Evolutionary conservation across 2,888 invertebrate species (phyloP).

Genomic region (Trachelus tabidus): DNA sequence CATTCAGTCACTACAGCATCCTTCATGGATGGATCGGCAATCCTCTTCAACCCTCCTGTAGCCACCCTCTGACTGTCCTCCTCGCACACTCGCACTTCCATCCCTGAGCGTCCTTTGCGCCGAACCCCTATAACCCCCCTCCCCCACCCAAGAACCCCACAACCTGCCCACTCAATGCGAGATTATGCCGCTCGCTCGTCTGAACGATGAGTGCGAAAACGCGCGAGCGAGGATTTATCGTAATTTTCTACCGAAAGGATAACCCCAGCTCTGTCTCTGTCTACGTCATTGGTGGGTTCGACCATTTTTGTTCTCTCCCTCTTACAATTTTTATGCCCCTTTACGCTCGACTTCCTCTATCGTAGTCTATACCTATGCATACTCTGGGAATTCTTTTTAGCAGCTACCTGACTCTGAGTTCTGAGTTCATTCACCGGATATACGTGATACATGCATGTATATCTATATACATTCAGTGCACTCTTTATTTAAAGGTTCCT

Average conservation of each 20-base stretch:
- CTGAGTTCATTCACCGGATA: neutral
- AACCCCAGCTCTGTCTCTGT: neutral
- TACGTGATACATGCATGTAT: neutral
- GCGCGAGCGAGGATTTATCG: conserved; percentile 2
- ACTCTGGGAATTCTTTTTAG: neutral
- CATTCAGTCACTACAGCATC: conserved; percentile 57
- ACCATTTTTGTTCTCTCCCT: neutral
- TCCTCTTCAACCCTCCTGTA: conserved; percentile 56
- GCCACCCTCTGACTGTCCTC: conserved; percentile 21
- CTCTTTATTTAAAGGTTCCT: conserved; percentile 52
- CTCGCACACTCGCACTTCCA: conserved; percentile 29
- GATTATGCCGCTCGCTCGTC: conserved; percentile 3
- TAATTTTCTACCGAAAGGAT: conserved; percentile 1
- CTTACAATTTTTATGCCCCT: neutral
- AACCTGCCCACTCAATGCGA: conserved; percentile 5
- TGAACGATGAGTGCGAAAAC: conserved; percentile 7
- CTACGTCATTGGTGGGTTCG: neutral
- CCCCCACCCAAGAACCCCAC: neutral
- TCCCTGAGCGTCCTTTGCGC: conserved; percentile 20
- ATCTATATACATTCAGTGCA: conserved; percentile 1
- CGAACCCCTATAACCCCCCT: conserved; percentile 14
- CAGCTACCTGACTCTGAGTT: neutral
- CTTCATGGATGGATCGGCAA: conserved; percentile 61
- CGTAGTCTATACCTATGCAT: neutral
- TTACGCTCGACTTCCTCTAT: neutral